Evolutionary conservation across 2,797 vertebrate species (phyloP).

Genomic region (Halcyon chelicuti): DNA sequence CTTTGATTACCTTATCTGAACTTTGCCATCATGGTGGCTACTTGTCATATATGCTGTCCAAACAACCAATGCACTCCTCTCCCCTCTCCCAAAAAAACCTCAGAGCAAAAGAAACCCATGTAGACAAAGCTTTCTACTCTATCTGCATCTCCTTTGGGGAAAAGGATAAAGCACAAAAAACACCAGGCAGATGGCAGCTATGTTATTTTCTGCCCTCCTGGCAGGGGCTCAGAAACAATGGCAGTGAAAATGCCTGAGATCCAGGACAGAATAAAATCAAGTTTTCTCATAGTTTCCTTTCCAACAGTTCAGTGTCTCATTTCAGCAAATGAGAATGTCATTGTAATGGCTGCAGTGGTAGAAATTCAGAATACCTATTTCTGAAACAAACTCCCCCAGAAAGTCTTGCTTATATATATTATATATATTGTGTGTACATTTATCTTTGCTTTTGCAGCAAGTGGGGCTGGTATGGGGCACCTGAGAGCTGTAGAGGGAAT

Average conservation of each 20-base stretch:
- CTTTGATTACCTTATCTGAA: neutral
- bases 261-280: neutral
- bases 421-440: neutral
- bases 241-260: neutral
- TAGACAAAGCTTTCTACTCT: neutral
- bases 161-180: neutral
- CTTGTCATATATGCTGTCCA: neutral
- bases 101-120: neutral
- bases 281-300: neutral
- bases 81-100: rapidly evolving
- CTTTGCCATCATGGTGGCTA: neutral
- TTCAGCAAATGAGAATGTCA: neutral
- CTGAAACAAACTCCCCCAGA: neutral
- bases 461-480: neutral
- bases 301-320: neutral
- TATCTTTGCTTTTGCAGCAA: neutral
- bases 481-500: neutral
- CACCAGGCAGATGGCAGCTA: conserved; percentile 31
- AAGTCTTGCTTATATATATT: neutral
- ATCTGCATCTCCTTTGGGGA: neutral
- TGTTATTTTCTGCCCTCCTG: conserved; percentile 13
- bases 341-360: neutral
- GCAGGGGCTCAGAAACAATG: neutral
- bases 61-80: neutral
- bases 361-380: neutral